Evolutionary conservation across 2,888 invertebrate genomes (phyloP), one percentile per base, ranked within the genome.

Genomic region (Aspidiotus rigidus): DNA sequence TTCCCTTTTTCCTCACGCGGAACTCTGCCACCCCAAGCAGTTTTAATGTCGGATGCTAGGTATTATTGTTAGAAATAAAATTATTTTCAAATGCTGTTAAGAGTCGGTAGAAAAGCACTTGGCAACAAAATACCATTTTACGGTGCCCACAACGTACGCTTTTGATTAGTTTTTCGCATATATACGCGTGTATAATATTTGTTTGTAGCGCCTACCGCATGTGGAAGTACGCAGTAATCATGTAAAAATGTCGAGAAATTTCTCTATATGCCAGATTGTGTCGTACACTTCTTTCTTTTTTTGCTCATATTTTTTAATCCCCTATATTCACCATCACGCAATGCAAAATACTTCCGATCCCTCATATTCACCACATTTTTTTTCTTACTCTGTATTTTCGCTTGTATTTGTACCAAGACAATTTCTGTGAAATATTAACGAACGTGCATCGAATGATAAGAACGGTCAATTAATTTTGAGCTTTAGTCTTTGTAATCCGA

Each of bases 71-170:
- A 16, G 66, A 66, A 66, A 66, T 66, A 57, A 66, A 66, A 66
- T 66, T 66, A 66, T 66, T 66, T 66, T 66, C 66, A 44, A 66
- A 66, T 66, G 66, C 56, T 64, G 55, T 66, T 56, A 66, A 66
- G 42, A 39, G 56, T 44, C 42, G 57, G 42, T 57, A 57, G 40
- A 66, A 59, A 66, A 53, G 66, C 66, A 57, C 66, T 66, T 66
- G 66, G 66, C 66, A 66, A 66, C 66, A 57, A 66, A 66, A 56
- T 56, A 56, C 56, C 57, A 56, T 56, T 59, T 64, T 66, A 56
- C 66, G 42, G 57, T 17, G 44, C 28, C 41, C 28, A 55, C 10
- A 28, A 66, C 56, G 56, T 56, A 57, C 56, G 56, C 9, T 66
- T 66, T 66, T 66, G 66, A 66, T 66, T 66, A 66, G 66, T 66